phyloP scores from a whole-genome alignment of 2,888 invertebrate genomes.

The Coenonympha glycerion region DNA sequence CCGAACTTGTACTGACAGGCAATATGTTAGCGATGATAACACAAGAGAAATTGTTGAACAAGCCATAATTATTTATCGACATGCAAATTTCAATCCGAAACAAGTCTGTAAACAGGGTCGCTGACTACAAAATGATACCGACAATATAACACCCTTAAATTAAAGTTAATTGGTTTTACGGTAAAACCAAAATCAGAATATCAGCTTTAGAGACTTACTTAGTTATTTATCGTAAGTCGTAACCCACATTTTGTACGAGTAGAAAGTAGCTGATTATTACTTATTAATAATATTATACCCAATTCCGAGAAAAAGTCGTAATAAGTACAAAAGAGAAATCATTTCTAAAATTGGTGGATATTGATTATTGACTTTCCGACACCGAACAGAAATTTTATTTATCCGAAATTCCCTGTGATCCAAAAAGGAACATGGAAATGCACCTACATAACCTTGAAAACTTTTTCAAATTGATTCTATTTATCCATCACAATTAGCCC shows the following conservation, averaged over 20 bases:
- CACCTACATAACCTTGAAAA: too few species aligned
- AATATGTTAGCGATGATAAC: neutral
- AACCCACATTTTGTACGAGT: neutral
- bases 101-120: conserved; percentile 19
- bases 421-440: too few species aligned
- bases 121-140: conserved; percentile 18
- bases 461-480: too few species aligned
- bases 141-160: conserved; percentile 14
- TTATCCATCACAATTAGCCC: too few species aligned
- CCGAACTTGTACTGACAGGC: neutral
- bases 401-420: too few species aligned
- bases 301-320: too few species aligned
- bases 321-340: too few species aligned
- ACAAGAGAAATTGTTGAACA: neutral
- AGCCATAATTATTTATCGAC: conserved; percentile 14
- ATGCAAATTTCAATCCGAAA: conserved; percentile 23
- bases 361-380: too few species aligned
- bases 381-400: too few species aligned
- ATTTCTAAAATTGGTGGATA: too few species aligned
- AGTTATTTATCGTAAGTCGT: neutral
- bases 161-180: conserved; percentile 13
- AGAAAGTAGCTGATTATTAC: too few species aligned
- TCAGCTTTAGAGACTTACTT: neutral
- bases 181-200: conserved; percentile 15
- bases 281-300: too few species aligned